A percentile compares a stretch with the other conserved stretches of the same genome.
phyloP scores from a whole-genome alignment of 1,140 invertebrate species.

The Caenorhabditis brenneri region DNA sequence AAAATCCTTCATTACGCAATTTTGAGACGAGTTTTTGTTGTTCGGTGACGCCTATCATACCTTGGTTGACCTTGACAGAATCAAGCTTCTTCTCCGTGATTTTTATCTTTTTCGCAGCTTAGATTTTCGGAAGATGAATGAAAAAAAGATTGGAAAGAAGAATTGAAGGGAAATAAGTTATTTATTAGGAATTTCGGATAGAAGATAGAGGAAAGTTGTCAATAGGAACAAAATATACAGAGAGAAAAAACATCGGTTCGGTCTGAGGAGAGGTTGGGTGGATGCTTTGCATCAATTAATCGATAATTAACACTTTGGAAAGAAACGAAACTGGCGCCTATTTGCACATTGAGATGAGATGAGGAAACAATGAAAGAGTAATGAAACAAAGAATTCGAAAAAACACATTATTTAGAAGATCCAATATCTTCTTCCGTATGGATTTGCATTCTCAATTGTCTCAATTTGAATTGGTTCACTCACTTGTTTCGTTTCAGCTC shows the following conservation, averaged over 20 bases:
- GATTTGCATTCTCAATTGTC: slow-evolving; percentile 4
- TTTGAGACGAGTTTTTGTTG: slow-evolving; percentile 27
- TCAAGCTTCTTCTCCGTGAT: slow-evolving; percentile 36
- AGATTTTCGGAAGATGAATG: background rate
- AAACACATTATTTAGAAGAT: background rate
- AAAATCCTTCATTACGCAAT: slow-evolving; percentile 43
- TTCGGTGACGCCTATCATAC: slow-evolving; percentile 34
- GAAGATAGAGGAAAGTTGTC: background rate
- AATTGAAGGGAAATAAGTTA: background rate
- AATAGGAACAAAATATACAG: background rate
- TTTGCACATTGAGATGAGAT: slow-evolving; percentile 43
- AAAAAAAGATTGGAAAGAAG: background rate
- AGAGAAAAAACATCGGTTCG: background rate
- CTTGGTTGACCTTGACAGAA: slow-evolving; percentile 19
- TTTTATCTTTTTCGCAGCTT: slow-evolving; percentile 20
- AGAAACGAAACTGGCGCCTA: background rate
- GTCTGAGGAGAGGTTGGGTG: background rate
- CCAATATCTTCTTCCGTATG: slow-evolving; percentile 9
- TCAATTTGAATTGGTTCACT: slow-evolving; percentile 27
- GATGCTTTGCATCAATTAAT: background rate
- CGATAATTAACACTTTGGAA: slow-evolving; percentile 25
- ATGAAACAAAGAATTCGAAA: background rate
- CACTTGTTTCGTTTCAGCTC: slow-evolving; percentile 26
- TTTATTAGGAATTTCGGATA: slow-evolving; percentile 11
- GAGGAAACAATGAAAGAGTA: background rate